Evolutionary conservation across 2,113 vertebrate species (phyloP), one percentile per base, ranked within the genome.

Genomic region (Hirundichthys speculiger): DNA sequence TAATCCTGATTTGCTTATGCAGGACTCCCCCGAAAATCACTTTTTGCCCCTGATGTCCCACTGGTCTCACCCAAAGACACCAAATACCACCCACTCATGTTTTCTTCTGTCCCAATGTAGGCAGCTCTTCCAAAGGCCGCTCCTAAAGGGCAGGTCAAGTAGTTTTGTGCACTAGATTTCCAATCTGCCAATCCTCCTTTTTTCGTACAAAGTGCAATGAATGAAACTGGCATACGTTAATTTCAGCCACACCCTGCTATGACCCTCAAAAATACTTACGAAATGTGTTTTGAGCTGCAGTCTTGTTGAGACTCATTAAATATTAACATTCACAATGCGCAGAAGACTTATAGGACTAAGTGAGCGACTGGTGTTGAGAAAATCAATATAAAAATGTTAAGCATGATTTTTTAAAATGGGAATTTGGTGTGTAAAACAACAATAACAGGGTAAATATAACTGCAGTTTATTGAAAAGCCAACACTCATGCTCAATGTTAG

Each of bases 201-300:
- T 91, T 92, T 83, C 88, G 77, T 92, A 83, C 86, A 92, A 65
- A 94, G 94, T 95, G 94, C 94, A 96, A 94, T 94, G 91, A 88
- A 90, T 91, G 82, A 87, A 61, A 93, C 90, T 75, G 83, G 82
- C 83, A 7, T 8, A 12, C 21, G 42, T 49, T 60, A 1, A 42
- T 57, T 63, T 54, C 34, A 25, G 48, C 60, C 59, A 43, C 13
- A 21, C 69, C 19, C 38, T 13, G 0, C 16, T 55, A 41, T 54
- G 61, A 76, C 61, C 18, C 46, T 25, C 53, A 69, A 40, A 11
- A 40, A 50, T 45, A 67, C 60, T 34, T 73, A 46, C 57, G 47
- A 62, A 73, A 68, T 64, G 21, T 66, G 46, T 67, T 59, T 42
- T 55, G 56, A 45, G 54, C 30, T 65, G 64, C 54, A 22, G 66